Evolutionary conservation across 2,797 vertebrate genomes (phyloP).

Genomic region (Lophotriccus pileatus): DNA sequence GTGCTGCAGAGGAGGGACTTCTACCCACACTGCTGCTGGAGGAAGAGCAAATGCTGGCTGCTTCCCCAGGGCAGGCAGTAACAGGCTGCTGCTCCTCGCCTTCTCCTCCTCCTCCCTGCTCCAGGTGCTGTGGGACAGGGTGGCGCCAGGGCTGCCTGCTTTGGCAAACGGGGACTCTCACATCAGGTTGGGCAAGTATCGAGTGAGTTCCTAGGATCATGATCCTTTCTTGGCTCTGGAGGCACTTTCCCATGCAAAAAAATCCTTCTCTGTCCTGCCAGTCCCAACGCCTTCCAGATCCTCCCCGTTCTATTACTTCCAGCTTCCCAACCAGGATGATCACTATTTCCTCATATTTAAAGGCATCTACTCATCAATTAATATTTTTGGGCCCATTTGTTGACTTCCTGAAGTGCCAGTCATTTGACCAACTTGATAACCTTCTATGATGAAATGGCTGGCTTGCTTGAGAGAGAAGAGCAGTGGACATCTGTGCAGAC

Average conservation of each 20-base stretch:
- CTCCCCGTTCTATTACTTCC: not conserved
- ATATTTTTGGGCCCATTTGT: not conserved
- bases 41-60: not conserved
- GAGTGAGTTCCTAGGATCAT: not conserved
- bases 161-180: conserved; percentile 25
- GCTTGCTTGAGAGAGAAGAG: not conserved
- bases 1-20: not conserved
- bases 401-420: not conserved
- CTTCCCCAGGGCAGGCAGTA: conserved; percentile 4
- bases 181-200: conserved; percentile 36
- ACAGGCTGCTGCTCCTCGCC: not conserved
- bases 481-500: not conserved
- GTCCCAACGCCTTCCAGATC: conserved; percentile 6
- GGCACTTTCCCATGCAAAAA: conserved; percentile 47
- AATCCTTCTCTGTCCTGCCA: not conserved
- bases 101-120: not conserved
- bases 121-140: conserved; percentile 19
- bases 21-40: not conserved
- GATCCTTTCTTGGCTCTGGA: conserved; percentile 43
- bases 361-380: not conserved
- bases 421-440: not conserved
- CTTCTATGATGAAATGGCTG: not conserved
- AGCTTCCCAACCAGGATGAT: not conserved
- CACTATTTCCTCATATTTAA: not conserved
- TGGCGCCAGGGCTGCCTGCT: not conserved